Percentiles rank a stretch among this genome's conserved stretches.
These are phyloP conservation scores for Drosophila novamexicana DNA, from an alignment of 1,140 invertebrate genomes.

Conservation along the genomic window DNA sequence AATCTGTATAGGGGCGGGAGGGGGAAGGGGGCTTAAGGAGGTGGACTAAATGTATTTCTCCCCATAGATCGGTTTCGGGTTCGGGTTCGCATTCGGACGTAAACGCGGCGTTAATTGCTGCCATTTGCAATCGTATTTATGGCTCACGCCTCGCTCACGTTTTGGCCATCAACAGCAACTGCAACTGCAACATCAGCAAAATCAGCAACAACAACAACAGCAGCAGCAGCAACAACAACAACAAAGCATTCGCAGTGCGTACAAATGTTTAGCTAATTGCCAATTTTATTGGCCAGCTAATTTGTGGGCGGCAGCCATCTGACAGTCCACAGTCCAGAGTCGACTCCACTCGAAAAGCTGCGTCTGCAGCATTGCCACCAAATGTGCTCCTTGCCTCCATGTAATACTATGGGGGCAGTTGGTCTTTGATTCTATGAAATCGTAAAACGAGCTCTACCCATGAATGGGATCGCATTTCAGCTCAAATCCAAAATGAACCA, in stretches of 20 bases:
- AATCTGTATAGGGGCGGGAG: background rate
- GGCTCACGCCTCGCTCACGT: constrained; percentile 78
- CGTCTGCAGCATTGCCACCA: constrained; percentile 7
- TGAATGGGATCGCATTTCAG: constrained; percentile 48
- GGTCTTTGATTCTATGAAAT: constrained; percentile 38
- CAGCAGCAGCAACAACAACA: constrained; percentile 8
- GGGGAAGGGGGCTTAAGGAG: background rate
- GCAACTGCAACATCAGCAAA: constrained; percentile 14
- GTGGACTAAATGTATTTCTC: constrained; percentile 34
- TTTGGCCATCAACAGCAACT: constrained; percentile 70
- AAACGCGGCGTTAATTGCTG: constrained; percentile 66
- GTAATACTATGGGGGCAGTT: background rate
- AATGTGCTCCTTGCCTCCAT: constrained; percentile 1
- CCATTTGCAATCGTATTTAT: constrained; percentile 81
- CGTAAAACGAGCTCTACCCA: constrained; percentile 27
- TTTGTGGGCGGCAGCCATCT: constrained; percentile 63
- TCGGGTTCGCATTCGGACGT: constrained; percentile 24
- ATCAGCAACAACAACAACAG: constrained; percentile 24
- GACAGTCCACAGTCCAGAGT: constrained; percentile 23
- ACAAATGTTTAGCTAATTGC: constrained; percentile 78
- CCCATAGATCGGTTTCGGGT: constrained; percentile 29
- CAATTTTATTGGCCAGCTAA: constrained; percentile 68
- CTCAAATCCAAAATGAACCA: background rate
- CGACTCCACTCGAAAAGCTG: background rate
- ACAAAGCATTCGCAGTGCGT: constrained; percentile 55